phyloP scores from a whole-genome alignment of 2,888 invertebrate genomes.

The Leucoma salicis region DNA sequence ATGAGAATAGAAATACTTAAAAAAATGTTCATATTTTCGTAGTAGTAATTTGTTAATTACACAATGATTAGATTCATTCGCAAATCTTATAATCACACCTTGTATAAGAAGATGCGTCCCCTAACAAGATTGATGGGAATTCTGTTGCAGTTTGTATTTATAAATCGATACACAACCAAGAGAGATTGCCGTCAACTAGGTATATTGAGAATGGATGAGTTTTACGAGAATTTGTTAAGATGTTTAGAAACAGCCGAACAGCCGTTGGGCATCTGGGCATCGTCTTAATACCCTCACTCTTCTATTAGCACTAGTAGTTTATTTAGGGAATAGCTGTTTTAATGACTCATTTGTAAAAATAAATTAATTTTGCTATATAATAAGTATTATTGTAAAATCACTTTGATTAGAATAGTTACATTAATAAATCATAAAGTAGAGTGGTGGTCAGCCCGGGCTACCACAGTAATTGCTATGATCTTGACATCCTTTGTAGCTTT shows the following conservation, averaged over 20 bases:
- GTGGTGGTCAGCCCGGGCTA: not conserved
- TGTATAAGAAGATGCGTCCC: too few species aligned
- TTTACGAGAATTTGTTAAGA: not conserved
- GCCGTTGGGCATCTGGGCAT: not conserved
- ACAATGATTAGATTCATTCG: too few species aligned
- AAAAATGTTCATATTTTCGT: too few species aligned
- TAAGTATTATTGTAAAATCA: not conserved
- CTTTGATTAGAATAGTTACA: not conserved
- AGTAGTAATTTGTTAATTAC: too few species aligned
- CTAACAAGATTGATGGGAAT: too few species aligned
- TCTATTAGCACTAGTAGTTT: not conserved
- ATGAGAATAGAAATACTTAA: too few species aligned
- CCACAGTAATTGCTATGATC: constrained; percentile 38
- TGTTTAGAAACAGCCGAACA: not conserved
- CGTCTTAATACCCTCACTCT: not conserved
- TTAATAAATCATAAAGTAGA: not conserved
- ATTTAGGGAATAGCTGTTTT: not conserved
- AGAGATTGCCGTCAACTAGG: too few species aligned
- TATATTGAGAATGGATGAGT: not conserved
- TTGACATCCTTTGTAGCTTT: constrained; percentile 54
- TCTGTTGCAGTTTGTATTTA: too few species aligned
- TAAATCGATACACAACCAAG: too few species aligned
- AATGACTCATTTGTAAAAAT: not conserved
- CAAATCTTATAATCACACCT: too few species aligned
- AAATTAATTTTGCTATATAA: not conserved